Percentiles rank a stretch among this genome's conserved stretches.
These are phyloP conservation scores for Holacanthus passer DNA, from an alignment of 2,113 vertebrate genomes.

Conservation along the genomic window DNA sequence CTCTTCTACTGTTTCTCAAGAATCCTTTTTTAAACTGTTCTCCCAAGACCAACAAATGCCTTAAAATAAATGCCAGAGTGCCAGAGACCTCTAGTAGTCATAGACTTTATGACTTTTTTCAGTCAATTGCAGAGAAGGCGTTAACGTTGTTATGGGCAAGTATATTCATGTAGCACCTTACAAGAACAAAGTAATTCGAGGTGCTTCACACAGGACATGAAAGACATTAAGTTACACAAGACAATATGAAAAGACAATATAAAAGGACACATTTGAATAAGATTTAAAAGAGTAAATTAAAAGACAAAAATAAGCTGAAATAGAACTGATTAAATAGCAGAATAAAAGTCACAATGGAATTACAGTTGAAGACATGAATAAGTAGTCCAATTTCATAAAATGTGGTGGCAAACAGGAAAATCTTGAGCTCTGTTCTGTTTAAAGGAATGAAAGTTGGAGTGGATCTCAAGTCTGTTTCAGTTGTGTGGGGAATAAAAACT, in stretches of 20 bases:
- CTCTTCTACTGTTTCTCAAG: neutral
- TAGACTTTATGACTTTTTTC: neutral
- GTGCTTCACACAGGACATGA: neutral
- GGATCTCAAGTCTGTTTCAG: no score
- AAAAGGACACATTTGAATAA: neutral
- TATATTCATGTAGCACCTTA: neutral
- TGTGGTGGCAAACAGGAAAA: no score
- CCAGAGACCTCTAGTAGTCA: neutral
- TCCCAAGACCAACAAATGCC: neutral
- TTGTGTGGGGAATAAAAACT: no score
- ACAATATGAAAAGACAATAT: neutral
- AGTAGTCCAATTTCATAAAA: no score
- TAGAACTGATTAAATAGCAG: neutral
- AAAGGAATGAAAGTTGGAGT: no score
- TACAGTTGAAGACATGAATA: no score
- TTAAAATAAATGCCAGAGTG: no score
- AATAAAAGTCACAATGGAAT: no score
- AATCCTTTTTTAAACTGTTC: neutral
- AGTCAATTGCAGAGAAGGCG: neutral
- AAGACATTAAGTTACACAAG: neutral
- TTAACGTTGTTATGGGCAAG: no score
- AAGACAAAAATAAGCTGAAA: neutral
- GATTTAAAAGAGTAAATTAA: neutral
- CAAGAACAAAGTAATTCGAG: neutral
- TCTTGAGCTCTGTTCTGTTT: no score